Evolutionary conservation across 1,140 invertebrate species (phyloP).

Genomic region (Nilaparvata lugens): DNA sequence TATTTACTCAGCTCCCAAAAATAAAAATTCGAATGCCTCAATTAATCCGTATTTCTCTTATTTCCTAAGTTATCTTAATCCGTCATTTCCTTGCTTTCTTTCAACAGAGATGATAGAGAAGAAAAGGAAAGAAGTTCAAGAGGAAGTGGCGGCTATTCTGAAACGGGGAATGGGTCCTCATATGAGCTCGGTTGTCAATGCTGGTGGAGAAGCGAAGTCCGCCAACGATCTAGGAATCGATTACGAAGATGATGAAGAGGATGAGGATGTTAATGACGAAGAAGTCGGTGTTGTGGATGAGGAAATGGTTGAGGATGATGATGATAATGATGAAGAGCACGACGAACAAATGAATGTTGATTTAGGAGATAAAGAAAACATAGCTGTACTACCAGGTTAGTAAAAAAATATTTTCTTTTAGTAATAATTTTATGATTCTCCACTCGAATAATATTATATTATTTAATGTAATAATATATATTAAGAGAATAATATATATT

Average conservation of each 20-base stretch:
- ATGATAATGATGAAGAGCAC: neutral
- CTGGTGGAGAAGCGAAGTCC: conserved; percentile 22
- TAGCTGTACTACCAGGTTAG: neutral
- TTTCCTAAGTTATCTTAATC: neutral
- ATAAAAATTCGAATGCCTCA: too few relatives aligned
- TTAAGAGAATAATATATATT: too few relatives aligned
- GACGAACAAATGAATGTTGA: neutral
- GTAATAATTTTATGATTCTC: too few relatives aligned
- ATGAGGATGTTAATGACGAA: conserved; percentile 11
- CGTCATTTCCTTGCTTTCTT: conserved; percentile 16
- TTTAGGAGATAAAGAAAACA: conserved; percentile 1
- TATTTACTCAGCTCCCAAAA: too few relatives aligned
- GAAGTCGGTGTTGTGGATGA: conserved; percentile 6
- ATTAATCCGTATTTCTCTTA: too few relatives aligned
- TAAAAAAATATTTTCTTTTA: neutral
- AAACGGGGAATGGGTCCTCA: conserved; percentile 10
- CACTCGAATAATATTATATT: too few relatives aligned
- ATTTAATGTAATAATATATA: too few relatives aligned
- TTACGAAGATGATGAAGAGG: conserved; percentile 19
- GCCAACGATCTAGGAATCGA: too few relatives aligned
- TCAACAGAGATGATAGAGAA: conserved; percentile 38
- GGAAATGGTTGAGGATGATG: conserved; percentile 24
- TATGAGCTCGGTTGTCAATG: conserved; percentile 20
- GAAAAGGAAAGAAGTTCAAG: conserved; percentile 39
- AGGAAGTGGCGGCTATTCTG: conserved; percentile 33